Conservation (phyloP, 2,888 invertebrate genomes). For the Trachelus stipa region DNA sequence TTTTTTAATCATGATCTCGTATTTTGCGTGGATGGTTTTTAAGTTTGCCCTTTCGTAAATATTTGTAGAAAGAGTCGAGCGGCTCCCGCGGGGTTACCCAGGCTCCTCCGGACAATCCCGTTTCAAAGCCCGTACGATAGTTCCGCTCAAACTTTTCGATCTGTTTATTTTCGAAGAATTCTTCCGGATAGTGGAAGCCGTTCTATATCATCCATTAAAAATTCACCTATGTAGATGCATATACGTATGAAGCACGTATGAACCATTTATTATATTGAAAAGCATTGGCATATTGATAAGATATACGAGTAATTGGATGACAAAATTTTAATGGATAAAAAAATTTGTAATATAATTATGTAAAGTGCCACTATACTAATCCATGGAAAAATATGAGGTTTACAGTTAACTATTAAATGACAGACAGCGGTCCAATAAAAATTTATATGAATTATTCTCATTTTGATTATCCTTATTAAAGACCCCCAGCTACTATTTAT, state of each 20-base stretch:
- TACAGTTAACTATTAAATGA: not conserved
- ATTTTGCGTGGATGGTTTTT: not conserved
- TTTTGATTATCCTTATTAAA: not conserved
- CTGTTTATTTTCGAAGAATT: not conserved
- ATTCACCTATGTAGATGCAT: not conserved
- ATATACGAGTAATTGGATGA: not conserved
- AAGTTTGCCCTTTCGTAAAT: not conserved
- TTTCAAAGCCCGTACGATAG: not conserved
- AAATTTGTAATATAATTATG: not conserved
- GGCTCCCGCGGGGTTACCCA: slow-evolving; percentile 2
- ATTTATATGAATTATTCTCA: not conserved
- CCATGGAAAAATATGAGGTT: not conserved
- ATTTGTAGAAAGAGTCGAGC: not conserved
- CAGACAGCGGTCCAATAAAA: not conserved
- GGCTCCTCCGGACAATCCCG: not conserved
- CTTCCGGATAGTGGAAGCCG: not conserved
- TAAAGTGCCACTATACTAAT: not conserved
- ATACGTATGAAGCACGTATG: not conserved
- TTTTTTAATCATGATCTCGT: not conserved
- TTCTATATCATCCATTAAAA: not conserved
- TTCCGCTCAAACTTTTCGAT: not conserved
- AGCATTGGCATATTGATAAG: not conserved
- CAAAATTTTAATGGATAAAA: not conserved
- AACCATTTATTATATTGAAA: not conserved
- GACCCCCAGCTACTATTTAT: not conserved